Conservation (phyloP, 2,113 vertebrate species). For the Azemiops feae region DNA sequence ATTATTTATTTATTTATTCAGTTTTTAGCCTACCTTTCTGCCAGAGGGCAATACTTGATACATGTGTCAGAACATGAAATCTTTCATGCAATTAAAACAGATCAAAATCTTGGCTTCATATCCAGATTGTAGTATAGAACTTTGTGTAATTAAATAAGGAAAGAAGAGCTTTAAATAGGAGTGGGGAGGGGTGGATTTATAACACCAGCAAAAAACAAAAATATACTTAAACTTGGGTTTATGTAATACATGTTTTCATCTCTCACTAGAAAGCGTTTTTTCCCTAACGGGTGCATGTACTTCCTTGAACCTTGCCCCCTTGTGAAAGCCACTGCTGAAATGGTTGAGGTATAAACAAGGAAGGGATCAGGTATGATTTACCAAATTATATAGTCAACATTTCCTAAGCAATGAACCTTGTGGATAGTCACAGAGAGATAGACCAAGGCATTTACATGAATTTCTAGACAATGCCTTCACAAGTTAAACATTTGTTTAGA, state of each 20-base stretch:
- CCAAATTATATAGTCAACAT: not conserved
- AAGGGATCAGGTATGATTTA: not conserved
- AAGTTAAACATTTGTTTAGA: not conserved
- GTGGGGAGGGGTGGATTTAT: conserved; percentile 4
- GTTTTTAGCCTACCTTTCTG: not conserved
- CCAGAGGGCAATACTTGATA: conserved; percentile 34
- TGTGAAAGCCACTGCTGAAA: not conserved
- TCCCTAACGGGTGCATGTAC: not conserved
- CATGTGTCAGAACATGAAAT: conserved; percentile 55
- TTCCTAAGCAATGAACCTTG: not conserved
- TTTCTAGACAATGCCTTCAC: not conserved
- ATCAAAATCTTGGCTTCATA: conserved; percentile 58
- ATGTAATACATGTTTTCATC: conserved; percentile 38
- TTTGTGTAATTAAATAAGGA: conserved; percentile 36
- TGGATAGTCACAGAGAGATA: not conserved
- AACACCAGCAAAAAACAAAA: conserved; percentile 35
- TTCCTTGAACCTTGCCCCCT: not conserved
- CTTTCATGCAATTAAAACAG: conserved; percentile 46
- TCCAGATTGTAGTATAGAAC: conserved; percentile 37
- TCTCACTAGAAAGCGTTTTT: not conserved
- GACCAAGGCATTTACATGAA: not conserved
- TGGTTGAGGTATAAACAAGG: not conserved
- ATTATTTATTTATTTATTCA: not conserved
- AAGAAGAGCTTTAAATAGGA: conserved; percentile 38
- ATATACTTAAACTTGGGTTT: conserved; percentile 30